A percentile compares a stretch with the other conserved stretches of the same genome.
Conservation (phyloP, 2,113 vertebrate genomes). For the Psephotus haematonotus region DNA sequence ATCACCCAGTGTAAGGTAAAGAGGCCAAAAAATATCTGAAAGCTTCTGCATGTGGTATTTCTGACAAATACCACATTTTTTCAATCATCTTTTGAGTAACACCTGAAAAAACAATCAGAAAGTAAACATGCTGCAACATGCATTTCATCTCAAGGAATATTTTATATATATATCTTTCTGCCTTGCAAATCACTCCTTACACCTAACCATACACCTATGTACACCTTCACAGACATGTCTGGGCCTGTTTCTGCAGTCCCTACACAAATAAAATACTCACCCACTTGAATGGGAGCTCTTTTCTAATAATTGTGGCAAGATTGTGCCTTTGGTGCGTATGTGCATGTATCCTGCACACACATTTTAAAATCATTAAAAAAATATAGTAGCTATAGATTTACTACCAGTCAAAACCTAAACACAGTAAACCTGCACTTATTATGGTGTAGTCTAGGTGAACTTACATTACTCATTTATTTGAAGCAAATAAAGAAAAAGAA, state of each 20-base stretch:
- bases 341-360: neutral
- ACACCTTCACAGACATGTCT: neutral
- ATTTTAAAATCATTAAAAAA: slow-evolving; percentile 45
- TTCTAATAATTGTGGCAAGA: slow-evolving; percentile 26
- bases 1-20: neutral
- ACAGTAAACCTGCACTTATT: slow-evolving; percentile 9
- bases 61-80: neutral
- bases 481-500: slow-evolving; percentile 45
- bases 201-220: slow-evolving; percentile 21
- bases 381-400: slow-evolving; percentile 46
- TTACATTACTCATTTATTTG: neutral
- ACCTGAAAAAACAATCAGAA: neutral
- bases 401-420: slow-evolving; percentile 6
- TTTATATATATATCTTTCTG: neutral
- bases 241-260: slow-evolving; percentile 2
- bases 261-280: neutral
- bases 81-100: neutral
- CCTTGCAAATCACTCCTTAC: neutral
- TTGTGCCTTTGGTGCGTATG: neutral
- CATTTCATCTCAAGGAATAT: neutral
- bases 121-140: neutral
- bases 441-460: neutral
- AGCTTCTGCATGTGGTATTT: neutral
- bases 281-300: neutral
- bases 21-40: neutral